A percentile compares a stretch with the other conserved stretches of the same genome.
Conservation (phyloP, 2,113 vertebrate genomes). For the Python bivittatus region DNA sequence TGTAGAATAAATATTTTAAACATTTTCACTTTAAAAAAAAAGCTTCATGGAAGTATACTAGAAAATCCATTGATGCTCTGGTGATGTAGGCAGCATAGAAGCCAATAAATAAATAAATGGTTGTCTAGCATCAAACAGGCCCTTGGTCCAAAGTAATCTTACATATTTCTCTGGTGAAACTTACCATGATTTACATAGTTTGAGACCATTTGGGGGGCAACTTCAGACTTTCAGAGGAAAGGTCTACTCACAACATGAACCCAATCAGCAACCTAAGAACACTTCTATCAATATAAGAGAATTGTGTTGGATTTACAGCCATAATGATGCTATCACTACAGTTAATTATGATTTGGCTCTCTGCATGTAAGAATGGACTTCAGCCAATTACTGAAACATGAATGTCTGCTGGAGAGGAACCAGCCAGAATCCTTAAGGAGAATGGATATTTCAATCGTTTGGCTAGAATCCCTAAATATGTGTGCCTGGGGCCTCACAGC, state of each 20-base stretch:
- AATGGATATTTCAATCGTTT: slow-evolving; percentile 40
- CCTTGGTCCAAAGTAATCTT: neutral
- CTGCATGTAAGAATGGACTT: slow-evolving; percentile 17
- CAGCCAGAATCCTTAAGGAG: slow-evolving; percentile 43
- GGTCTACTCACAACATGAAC: neutral
- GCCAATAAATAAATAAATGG: neutral
- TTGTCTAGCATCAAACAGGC: neutral
- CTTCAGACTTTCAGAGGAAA: neutral
- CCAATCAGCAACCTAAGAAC: neutral
- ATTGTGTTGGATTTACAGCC: fast-evolving
- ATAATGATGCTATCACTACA: neutral
- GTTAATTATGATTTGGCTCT: slow-evolving; percentile 24
- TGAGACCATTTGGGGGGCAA: neutral
- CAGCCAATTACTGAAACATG: slow-evolving; percentile 33
- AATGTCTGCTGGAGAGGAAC: slow-evolving; percentile 25
- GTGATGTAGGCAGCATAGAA: neutral
- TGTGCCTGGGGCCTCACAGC: slow-evolving; percentile 26
- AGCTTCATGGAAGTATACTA: neutral
- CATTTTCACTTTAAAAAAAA: neutral
- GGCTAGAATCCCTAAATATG: slow-evolving; percentile 29
- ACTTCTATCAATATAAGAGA: neutral
- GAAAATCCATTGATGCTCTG: neutral
- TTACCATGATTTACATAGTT: neutral
- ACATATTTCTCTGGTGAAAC: neutral
- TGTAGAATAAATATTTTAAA: neutral